These are phyloP conservation scores for Plectrocnemia conspersa DNA, from an alignment of 1,140 invertebrate species.

Conservation along the genomic window DNA sequence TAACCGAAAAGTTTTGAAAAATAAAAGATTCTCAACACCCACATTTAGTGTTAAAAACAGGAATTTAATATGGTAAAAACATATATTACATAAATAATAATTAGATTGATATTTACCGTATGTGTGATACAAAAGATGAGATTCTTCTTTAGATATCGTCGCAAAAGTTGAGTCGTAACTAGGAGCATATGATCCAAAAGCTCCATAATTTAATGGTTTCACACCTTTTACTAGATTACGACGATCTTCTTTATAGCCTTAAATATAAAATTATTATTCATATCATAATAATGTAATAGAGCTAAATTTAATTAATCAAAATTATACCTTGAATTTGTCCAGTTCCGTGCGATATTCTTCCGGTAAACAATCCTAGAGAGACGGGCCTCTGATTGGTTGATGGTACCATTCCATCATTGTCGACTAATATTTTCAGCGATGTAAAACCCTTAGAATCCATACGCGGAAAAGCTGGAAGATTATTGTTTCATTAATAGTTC, in stretches of 20 bases:
- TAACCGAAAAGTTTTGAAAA: no score
- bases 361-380: conserved; percentile 73
- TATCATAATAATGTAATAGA: conserved; percentile 5
- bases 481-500: neutral
- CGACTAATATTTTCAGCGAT: conserved; percentile 80
- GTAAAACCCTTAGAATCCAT: conserved; percentile 57
- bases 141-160: conserved; percentile 89
- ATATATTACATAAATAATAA: neutral
- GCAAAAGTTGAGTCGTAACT: conserved; percentile 93
- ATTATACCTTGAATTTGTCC: conserved; percentile 54
- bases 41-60: no score
- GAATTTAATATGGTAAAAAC: neutral
- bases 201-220: conserved; percentile 88
- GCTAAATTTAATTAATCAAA: neutral
- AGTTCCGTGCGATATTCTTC: conserved; percentile 79
- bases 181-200: conserved; percentile 93
- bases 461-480: conserved; percentile 45
- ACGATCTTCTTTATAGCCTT: conserved; percentile 80
- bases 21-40: no score
- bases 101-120: conserved; percentile 59
- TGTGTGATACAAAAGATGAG: conserved; percentile 84
- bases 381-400: conserved; percentile 73
- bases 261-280: neutral
- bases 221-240: conserved; percentile 84
- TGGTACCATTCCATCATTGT: conserved; percentile 66